These are phyloP conservation scores for Charadrius vociferus DNA, from an alignment of 2,113 vertebrate genomes.

Conservation along the genomic window DNA sequence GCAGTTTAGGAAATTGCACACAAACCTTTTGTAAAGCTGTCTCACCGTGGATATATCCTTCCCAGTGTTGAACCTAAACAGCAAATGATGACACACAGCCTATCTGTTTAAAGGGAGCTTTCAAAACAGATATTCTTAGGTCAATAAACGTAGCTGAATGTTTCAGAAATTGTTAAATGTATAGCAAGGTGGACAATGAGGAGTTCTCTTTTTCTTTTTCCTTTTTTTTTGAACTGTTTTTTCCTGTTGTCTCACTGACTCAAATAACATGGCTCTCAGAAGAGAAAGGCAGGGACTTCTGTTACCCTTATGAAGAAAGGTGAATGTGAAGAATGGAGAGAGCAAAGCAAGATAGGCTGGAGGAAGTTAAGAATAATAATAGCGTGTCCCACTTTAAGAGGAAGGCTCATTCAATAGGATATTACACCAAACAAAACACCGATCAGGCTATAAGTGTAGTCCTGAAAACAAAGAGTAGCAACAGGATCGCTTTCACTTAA, in stretches of 20 bases:
- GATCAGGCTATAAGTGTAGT: background rate
- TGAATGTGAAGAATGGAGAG: background rate
- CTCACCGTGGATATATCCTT: background rate
- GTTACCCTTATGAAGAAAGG: background rate
- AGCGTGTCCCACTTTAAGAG: background rate
- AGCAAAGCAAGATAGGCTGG: background rate
- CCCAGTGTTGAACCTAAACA: background rate
- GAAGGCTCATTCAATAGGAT: background rate
- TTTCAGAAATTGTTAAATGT: background rate
- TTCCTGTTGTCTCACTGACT: background rate
- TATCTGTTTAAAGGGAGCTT: background rate
- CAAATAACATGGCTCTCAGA: background rate
- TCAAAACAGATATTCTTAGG: background rate
- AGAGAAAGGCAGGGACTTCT: background rate
- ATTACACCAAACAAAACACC: background rate
- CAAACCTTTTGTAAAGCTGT: background rate
- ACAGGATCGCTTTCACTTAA: background rate
- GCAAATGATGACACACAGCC: accelerated
- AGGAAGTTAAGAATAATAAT: background rate
- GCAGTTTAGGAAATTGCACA: background rate
- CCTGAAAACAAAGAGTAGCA: background rate
- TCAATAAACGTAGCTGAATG: background rate
- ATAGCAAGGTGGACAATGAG: background rate
- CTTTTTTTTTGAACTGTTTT: background rate
- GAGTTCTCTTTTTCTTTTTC: too few relatives aligned